Conservation (phyloP, 2,113 vertebrate genomes). For the Engraulis encrasicolus region DNA sequence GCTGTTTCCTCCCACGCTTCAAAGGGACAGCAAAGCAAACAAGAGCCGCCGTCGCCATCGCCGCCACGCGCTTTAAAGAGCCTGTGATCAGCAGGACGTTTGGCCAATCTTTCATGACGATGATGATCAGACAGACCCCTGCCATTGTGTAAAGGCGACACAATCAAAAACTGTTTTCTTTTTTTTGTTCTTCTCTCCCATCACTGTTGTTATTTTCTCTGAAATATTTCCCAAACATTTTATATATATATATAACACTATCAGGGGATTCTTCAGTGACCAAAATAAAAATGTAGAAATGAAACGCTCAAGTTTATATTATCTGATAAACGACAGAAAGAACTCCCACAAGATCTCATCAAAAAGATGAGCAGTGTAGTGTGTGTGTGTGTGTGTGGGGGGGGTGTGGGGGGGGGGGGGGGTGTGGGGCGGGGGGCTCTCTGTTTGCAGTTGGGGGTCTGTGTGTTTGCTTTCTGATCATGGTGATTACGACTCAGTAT, state of each 20-base stretch:
- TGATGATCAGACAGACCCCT: slow-evolving; percentile 40
- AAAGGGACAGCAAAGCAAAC: slow-evolving; percentile 1
- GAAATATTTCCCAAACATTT: no score
- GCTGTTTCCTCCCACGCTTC: slow-evolving; percentile 26
- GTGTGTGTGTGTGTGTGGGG: no score
- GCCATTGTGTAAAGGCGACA: slow-evolving; percentile 34
- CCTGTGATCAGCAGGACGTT: slow-evolving; percentile 41
- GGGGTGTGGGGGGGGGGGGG: no score
- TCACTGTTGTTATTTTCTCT: background rate
- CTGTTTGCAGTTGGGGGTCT: slow-evolving; percentile 22
- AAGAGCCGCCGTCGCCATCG: slow-evolving; percentile 32
- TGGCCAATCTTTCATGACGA: slow-evolving; percentile 35
- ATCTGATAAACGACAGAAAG: background rate
- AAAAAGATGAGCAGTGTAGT: slow-evolving; percentile 37
- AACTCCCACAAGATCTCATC: slow-evolving; percentile 25
- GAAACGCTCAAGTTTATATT: slow-evolving; percentile 27
- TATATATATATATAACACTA: background rate
- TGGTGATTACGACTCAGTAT: slow-evolving; percentile 34
- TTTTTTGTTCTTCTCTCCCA: no score
- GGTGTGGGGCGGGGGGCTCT: no score
- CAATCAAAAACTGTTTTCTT: slow-evolving; percentile 27
- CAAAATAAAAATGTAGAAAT: slow-evolving; percentile 33
- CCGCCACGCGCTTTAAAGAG: slow-evolving; percentile 39
- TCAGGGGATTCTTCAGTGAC: slow-evolving; percentile 33
- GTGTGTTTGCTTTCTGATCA: slow-evolving; percentile 33